Evolutionary conservation across 1,140 invertebrate species (phyloP).

Genomic region (Oreohelix idahoensis): DNA sequence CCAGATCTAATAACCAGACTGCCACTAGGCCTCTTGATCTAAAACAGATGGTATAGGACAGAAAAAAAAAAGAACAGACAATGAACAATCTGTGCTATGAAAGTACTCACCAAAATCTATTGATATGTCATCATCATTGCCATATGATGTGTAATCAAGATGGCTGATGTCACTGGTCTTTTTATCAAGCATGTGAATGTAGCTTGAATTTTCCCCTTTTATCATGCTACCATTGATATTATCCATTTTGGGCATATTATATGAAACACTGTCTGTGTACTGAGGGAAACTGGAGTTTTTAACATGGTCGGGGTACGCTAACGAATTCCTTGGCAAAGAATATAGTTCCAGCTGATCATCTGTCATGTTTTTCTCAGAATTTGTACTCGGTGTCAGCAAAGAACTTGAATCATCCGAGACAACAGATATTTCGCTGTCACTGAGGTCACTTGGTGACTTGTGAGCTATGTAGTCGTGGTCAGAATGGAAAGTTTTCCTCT

Average conservation of each 20-base stretch:
- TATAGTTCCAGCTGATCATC: slow-evolving; percentile 37
- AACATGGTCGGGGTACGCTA: background rate
- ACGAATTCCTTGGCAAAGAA: background rate
- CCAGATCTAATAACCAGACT: no score
- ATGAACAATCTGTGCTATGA: no score
- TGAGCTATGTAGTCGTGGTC: slow-evolving; percentile 40
- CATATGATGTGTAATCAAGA: background rate
- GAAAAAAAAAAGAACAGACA: no score
- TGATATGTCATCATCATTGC: slow-evolving; percentile 37
- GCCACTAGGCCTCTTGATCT: no score
- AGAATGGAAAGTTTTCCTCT: slow-evolving; percentile 24
- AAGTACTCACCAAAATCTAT: slow-evolving; percentile 37
- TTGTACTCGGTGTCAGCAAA: background rate
- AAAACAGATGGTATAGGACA: no score
- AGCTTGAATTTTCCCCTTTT: background rate
- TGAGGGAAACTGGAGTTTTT: background rate
- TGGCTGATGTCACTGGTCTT: slow-evolving; percentile 7
- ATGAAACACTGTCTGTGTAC: background rate
- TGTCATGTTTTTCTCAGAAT: slow-evolving; percentile 33
- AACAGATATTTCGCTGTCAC: slow-evolving; percentile 35
- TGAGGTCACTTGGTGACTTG: slow-evolving; percentile 36
- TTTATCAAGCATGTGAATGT: background rate
- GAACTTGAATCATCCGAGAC: slow-evolving; percentile 31
- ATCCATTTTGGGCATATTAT: slow-evolving; percentile 14
- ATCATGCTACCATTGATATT: background rate